phyloP scores from a whole-genome alignment of 2,797 vertebrate genomes.

The Oryzias sinensis region DNA sequence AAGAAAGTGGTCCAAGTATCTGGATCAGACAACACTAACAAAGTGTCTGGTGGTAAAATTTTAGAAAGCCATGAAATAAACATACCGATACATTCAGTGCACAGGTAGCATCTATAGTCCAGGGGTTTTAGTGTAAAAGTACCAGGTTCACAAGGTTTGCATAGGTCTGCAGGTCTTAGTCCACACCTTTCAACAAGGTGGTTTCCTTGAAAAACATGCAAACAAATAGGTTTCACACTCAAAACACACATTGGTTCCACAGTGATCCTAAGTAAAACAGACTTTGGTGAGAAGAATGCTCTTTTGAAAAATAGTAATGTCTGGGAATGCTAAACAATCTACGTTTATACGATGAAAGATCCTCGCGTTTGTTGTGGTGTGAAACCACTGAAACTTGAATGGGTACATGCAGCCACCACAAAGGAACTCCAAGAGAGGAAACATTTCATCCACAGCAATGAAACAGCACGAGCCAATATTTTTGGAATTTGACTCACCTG shows the following conservation, averaged over 20 bases:
- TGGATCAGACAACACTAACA: not conserved
- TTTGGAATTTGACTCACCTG: slow-evolving; percentile 55
- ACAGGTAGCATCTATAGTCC: accelerated
- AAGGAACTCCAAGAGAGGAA: slow-evolving; percentile 18
- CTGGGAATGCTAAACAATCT: not conserved
- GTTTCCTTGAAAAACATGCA: slow-evolving; percentile 63
- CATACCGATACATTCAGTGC: slow-evolving; percentile 72
- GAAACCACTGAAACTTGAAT: slow-evolving; percentile 67
- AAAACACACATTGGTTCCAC: not conserved
- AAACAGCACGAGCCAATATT: too few species aligned
- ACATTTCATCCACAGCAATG: too few species aligned
- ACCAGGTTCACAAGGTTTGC: slow-evolving; percentile 47
- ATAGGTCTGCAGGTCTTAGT: slow-evolving; percentile 14
- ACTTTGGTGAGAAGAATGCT: not conserved
- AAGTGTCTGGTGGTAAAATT: not conserved
- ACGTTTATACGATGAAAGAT: slow-evolving; percentile 4
- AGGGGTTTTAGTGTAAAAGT: not conserved
- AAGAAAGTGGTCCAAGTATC: not conserved
- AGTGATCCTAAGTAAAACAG: not conserved
- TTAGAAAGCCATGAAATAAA: not conserved
- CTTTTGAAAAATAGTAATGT: not conserved
- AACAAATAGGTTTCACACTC: slow-evolving; percentile 9
- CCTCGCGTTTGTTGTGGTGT: slow-evolving; percentile 46
- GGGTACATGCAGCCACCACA: slow-evolving; percentile 34
- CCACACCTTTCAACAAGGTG: slow-evolving; percentile 14